Base-by-base conservation (phyloP, 2,888 invertebrate genomes). In the Odontocerum albicorne region DNA sequence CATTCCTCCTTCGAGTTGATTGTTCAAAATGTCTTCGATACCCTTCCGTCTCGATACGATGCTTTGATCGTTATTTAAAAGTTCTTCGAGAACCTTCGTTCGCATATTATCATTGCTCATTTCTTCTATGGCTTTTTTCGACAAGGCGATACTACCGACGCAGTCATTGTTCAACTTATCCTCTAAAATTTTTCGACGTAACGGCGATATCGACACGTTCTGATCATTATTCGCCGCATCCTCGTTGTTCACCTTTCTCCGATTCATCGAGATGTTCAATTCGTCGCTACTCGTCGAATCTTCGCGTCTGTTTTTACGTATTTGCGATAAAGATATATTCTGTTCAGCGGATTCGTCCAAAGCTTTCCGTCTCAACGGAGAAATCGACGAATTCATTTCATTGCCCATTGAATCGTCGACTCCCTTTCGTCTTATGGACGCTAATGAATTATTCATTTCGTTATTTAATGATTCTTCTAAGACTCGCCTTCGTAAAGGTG, bases 111-210 rank as follows among this genome's bases (percentile, higher is more conserved):
- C 40, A 16, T 43, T 51, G 4, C 17, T 31, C 12, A 39, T 22
- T 16, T 50, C 50, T 22, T 51, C 43, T 19, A 51, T 42, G 8
- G 50, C 50, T 12, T 43, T 51, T 36, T 33, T 42, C 17, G 43
- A 43, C 7, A 51, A 43, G 1, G 50, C 36, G 19, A 50, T 15
- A 33, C 43, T 36, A 4, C 22, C 2, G 4, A 20, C 27, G 17
- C 40, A 40, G 10, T 49, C 49, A n/a, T 49, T 39, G 17, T 49
- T 49, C 16, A 40, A 21, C 20, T 49, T 49, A 7, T 60, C 60
- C 7, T 60, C 57, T 16, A 59, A 32, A 1, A 39, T 45, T 49
- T 51, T 55, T 13, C 56, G 45, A 12, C 57, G 45, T 7, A 54
- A 38, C n/a, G 54, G 49, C 1, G 55, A 56, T 10, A 44, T 49